Conservation (phyloP, 92 coral and sea anemone genomes). For the Blastomussa wellsi region DNA sequence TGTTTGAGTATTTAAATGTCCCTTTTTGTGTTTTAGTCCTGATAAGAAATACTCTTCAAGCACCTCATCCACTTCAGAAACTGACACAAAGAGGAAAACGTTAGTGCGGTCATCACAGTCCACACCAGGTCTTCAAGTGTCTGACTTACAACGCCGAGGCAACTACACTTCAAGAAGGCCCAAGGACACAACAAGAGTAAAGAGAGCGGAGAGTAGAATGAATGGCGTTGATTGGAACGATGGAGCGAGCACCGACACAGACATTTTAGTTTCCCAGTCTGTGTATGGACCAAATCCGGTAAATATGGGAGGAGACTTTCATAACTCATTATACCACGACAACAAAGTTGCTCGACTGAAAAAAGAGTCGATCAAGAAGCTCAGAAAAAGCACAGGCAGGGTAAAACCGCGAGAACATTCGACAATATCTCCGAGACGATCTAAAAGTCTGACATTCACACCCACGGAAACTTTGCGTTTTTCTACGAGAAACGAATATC, state of each 20-base stretch:
- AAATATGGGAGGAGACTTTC: constrained; percentile 95
- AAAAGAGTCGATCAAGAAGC: constrained; percentile 79
- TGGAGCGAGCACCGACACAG: constrained; percentile 89
- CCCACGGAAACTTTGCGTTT: constrained; percentile 42
- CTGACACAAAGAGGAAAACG: constrained; percentile 24
- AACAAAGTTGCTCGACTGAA: constrained; percentile 68
- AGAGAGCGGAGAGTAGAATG: constrained; percentile 22
- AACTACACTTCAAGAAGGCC: constrained; percentile 45
- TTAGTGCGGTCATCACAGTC: constrained; percentile 37
- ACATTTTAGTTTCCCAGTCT: constrained; percentile 83
- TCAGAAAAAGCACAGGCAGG: constrained; percentile 71
- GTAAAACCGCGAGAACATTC: constrained; percentile 52
- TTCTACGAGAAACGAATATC: neutral
- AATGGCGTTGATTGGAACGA: constrained; percentile 76
- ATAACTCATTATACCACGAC: constrained; percentile 78
- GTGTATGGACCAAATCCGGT: constrained; percentile 90
- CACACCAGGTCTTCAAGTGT: constrained; percentile 65
- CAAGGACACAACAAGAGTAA: constrained; percentile 33
- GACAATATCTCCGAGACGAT: constrained; percentile 60
- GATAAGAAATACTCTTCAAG: constrained; percentile 32
- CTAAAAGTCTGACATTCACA: constrained; percentile 48
- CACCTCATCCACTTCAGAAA: constrained; percentile 46
- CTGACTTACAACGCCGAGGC: constrained; percentile 63
- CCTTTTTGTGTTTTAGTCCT: constrained; percentile 10
- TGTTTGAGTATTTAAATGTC: neutral